Conservation (phyloP, 2,888 invertebrate genomes). For the Agrochola litura region DNA sequence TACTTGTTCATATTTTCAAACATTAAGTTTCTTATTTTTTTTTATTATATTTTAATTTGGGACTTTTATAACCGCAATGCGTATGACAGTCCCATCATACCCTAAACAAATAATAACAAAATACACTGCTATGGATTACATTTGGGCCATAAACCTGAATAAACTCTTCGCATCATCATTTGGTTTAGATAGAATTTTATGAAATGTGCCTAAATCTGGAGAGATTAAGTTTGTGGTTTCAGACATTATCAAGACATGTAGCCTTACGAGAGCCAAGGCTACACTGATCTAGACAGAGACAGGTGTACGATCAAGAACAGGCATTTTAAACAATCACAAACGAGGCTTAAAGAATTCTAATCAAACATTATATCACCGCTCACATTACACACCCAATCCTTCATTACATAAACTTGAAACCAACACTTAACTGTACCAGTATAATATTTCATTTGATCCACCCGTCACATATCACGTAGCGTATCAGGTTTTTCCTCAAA, state of each 20-base stretch:
- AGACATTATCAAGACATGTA: neutral
- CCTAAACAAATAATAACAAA: too few species aligned
- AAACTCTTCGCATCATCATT: too few species aligned
- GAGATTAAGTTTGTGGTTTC: too few species aligned
- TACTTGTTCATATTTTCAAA: neutral
- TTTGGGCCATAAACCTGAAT: too few species aligned
- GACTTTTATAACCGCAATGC: too few species aligned
- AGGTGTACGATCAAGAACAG: neutral
- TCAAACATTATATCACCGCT: constrained; percentile 42
- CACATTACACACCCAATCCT: neutral
- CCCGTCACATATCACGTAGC: constrained; percentile 28
- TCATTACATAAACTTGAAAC: constrained; percentile 52
- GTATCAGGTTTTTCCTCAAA: constrained; percentile 57
- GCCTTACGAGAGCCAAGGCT: neutral
- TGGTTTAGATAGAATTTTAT: too few species aligned
- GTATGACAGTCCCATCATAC: too few species aligned
- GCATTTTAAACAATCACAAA: neutral
- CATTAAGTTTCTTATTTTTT: too few species aligned
- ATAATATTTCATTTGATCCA: constrained; percentile 41
- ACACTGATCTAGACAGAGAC: neutral
- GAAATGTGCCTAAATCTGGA: too few species aligned
- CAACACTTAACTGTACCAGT: constrained; percentile 9
- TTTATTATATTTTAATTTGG: too few species aligned
- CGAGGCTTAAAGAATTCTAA: neutral
- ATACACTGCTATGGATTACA: too few species aligned